These are phyloP conservation scores for Decapterus maruadsi DNA, from an alignment of 2,797 vertebrate genomes.

Conservation along the genomic window DNA sequence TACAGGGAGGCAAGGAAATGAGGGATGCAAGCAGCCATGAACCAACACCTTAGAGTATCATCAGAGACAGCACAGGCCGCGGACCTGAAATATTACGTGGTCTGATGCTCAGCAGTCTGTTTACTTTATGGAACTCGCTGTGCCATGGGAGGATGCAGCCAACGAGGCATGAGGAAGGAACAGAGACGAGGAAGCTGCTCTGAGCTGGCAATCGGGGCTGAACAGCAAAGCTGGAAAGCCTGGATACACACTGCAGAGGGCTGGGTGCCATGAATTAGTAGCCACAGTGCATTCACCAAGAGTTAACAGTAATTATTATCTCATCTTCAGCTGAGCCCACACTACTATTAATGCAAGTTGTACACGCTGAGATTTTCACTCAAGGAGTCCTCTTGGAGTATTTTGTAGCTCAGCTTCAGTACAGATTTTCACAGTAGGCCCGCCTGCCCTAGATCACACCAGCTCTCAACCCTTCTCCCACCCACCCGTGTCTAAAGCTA, in stretches of 20 bases:
- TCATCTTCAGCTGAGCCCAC: constrained; percentile 11
- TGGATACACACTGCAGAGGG: constrained; percentile 14
- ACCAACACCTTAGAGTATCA: constrained; percentile 32
- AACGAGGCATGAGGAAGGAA: constrained; percentile 52
- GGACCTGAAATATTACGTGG: constrained; percentile 53
- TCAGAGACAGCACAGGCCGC: constrained; percentile 20
- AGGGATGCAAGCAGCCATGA: constrained; percentile 31
- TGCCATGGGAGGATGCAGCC: constrained; percentile 50
- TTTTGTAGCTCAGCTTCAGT: constrained; percentile 46
- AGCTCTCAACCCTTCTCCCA: constrained; percentile 35
- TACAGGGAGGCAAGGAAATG: constrained; percentile 10
- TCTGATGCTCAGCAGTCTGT: constrained; percentile 54
- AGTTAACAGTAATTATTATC: constrained; percentile 24
- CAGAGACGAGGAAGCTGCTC: constrained; percentile 37
- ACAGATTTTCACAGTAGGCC: constrained; percentile 54
- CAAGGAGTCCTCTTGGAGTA: constrained; percentile 37
- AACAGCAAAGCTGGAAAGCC: constrained; percentile 42
- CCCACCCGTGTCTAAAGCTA: constrained; percentile 43
- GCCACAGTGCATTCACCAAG: constrained; percentile 12
- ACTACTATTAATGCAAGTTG: constrained; percentile 1
- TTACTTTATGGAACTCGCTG: constrained; percentile 51
- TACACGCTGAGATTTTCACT: constrained; percentile 23
- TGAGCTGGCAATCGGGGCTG: constrained; percentile 38
- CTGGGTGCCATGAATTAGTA: constrained; percentile 35
- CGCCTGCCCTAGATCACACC: constrained; percentile 46